A percentile compares a stretch with the other conserved stretches of the same genome.
Evolutionary conservation across 2,113 vertebrate species (phyloP).

Genomic region (Pterocles orientalis): DNA sequence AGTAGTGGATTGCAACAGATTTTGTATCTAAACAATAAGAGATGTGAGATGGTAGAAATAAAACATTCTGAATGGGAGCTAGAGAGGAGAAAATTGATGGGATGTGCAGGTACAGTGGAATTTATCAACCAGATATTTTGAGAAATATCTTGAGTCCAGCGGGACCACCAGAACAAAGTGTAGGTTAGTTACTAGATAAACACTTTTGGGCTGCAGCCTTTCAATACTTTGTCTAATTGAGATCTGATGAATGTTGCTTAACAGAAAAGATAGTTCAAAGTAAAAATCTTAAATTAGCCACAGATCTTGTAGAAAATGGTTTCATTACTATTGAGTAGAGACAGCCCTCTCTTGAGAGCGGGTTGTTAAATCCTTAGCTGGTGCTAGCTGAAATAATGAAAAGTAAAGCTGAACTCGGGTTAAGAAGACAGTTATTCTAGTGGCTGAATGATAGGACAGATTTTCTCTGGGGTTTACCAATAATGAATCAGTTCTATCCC

Average conservation of each 20-base stretch:
- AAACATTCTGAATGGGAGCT: not conserved
- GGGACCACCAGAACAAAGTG: not conserved
- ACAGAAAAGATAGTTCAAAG: not conserved
- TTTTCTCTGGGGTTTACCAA: not conserved
- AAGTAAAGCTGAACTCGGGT: not conserved
- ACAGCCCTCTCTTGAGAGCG: not conserved
- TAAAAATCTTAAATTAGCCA: not conserved
- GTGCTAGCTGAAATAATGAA: not conserved
- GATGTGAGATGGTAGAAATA: not conserved
- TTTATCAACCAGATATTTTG: not conserved
- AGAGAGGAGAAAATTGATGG: not conserved
- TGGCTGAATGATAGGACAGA: not conserved
- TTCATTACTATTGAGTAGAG: not conserved
- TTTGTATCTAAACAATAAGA: not conserved
- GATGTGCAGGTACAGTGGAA: not conserved
- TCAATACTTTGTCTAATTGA: not conserved
- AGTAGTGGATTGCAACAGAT: not conserved
- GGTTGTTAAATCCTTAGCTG: not conserved
- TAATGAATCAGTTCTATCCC: not conserved
- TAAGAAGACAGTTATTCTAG: not conserved
- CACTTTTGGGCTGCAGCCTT: not conserved
- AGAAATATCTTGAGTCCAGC: not conserved
- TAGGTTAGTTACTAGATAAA: not conserved
- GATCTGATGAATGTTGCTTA: not conserved
- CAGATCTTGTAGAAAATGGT: not conserved